phyloP scores from a whole-genome alignment of 2,888 invertebrate species.

The Sisyra nigra region DNA sequence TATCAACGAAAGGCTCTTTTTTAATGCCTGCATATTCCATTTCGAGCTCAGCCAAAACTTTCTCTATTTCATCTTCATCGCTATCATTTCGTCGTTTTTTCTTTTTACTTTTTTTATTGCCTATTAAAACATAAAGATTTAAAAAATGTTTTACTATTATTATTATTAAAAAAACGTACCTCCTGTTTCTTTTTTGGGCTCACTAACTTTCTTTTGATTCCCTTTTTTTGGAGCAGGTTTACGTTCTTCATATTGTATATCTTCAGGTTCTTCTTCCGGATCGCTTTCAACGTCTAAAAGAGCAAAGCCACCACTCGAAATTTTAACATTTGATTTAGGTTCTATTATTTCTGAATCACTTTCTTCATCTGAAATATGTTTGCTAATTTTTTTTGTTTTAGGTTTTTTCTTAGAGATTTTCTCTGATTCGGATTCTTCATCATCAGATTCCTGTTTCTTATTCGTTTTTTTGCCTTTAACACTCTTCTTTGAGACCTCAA shows the following conservation, averaged over 20 bases:
- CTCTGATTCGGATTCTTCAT: slow-evolving; percentile 13
- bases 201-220: slow-evolving; percentile 7
- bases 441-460: slow-evolving; percentile 26
- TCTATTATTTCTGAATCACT: slow-evolving; percentile 9
- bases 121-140: slow-evolving; percentile 21
- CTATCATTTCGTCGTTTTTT: slow-evolving; percentile 61
- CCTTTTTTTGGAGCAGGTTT: slow-evolving; percentile 17
- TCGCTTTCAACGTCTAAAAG: slow-evolving; percentile 43
- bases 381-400: slow-evolving; percentile 20
- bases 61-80: slow-evolving; percentile 66
- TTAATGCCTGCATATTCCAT: slow-evolving; percentile 59
- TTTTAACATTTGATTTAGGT: background rate
- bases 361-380: slow-evolving; percentile 9
- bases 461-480: slow-evolving; percentile 21
- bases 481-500: slow-evolving; percentile 35
- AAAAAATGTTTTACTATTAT: slow-evolving; percentile 23
- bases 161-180: slow-evolving; percentile 26
- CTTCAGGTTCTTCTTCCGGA: slow-evolving; percentile 24
- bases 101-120: slow-evolving; percentile 51
- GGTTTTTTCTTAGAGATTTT: background rate
- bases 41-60: slow-evolving; percentile 67
- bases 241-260: slow-evolving; percentile 10
- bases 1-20: slow-evolving; percentile 23
- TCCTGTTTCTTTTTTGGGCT: slow-evolving; percentile 13
- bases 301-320: slow-evolving; percentile 31